Percentiles rank a stretch among this genome's conserved stretches.
Conservation (phyloP, 2,797 vertebrate species). For the Gambusia yucatana region DNA sequence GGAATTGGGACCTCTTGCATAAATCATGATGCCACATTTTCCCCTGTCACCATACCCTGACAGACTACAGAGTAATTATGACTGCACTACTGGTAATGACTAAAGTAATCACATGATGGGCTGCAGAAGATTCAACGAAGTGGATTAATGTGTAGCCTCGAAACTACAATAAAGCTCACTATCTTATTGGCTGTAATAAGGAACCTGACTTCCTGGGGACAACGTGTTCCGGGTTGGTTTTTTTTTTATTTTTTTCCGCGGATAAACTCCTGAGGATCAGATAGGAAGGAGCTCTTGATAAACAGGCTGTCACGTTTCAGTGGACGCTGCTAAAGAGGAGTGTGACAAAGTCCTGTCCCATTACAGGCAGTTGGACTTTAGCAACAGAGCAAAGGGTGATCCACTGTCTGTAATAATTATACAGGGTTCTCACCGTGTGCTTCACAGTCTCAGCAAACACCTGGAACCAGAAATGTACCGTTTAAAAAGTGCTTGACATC, state of each 20-base stretch:
- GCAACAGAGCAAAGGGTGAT: conserved; percentile 61
- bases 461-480: conserved; percentile 13
- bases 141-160: conserved; percentile 80
- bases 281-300: conserved; percentile 71
- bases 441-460: conserved; percentile 38
- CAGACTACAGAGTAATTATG: conserved; percentile 61
- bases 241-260: conserved; percentile 11
- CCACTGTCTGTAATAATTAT: conserved; percentile 76
- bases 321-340: conserved; percentile 55
- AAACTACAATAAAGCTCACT: conserved; percentile 70
- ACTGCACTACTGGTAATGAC: conserved; percentile 73
- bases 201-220: conserved; percentile 63
- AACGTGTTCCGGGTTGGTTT: conserved; percentile 48
- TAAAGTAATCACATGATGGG: conserved; percentile 75
- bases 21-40: conserved; percentile 3
- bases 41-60: conserved; percentile 46
- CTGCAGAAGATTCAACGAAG: conserved; percentile 39
- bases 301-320: conserved; percentile 75
- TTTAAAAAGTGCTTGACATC: not conserved
- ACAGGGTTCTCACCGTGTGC: conserved; percentile 60
- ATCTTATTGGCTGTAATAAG: conserved; percentile 68
- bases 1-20: conserved; percentile 5
- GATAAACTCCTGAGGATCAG: conserved; percentile 62
- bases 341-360: conserved; percentile 73
- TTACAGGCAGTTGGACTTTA: conserved; percentile 76